phyloP scores from a whole-genome alignment of 2,888 invertebrate species.

The Caenorhabditis sulstoni region DNA sequence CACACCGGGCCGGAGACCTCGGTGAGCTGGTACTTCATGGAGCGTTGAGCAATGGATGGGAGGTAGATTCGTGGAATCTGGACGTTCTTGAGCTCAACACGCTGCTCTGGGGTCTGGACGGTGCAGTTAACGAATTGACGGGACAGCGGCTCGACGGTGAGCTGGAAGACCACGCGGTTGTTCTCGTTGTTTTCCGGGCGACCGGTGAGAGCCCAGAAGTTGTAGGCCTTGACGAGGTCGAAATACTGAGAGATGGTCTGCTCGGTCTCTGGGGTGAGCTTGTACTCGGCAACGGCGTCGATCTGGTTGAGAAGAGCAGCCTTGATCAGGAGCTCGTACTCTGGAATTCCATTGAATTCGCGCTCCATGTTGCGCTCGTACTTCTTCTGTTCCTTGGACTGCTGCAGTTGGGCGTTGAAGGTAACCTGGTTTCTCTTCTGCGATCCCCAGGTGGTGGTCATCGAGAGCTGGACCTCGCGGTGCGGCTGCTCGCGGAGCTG shows the following conservation, averaged over 20 bases:
- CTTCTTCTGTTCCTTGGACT: constrained; percentile 61
- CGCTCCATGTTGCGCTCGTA: constrained; percentile 48
- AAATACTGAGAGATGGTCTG: constrained; percentile 57
- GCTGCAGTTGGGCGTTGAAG: constrained; percentile 60
- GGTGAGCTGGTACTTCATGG: constrained; percentile 33
- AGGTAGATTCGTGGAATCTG: constrained; percentile 59
- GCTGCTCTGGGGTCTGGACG: constrained; percentile 71
- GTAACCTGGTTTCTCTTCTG: constrained; percentile 63
- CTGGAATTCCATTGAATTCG: constrained; percentile 52
- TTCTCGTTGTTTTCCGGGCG: constrained; percentile 48
- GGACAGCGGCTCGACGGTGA: constrained; percentile 75
- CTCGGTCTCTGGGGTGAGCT: constrained; percentile 62
- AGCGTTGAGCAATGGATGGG: constrained; percentile 56
- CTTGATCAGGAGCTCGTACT: constrained; percentile 61
- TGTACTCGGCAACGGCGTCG: constrained; percentile 69
- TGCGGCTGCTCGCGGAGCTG: constrained; percentile 66
- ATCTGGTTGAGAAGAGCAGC: constrained; percentile 65
- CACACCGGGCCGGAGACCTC: constrained; percentile 59
- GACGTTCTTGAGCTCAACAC: constrained; percentile 62
- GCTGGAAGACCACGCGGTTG: constrained; percentile 60
- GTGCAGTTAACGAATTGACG: constrained; percentile 74
- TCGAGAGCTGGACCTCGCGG: constrained; percentile 62
- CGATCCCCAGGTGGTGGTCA: constrained; percentile 64
- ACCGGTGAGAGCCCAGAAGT: constrained; percentile 64
- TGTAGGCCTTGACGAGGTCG: constrained; percentile 70